A percentile compares a stretch with the other conserved stretches of the same genome.
These are phyloP conservation scores for Thalassaphorura encarpata DNA, from an alignment of 1,140 invertebrate genomes.

Conservation along the genomic window DNA sequence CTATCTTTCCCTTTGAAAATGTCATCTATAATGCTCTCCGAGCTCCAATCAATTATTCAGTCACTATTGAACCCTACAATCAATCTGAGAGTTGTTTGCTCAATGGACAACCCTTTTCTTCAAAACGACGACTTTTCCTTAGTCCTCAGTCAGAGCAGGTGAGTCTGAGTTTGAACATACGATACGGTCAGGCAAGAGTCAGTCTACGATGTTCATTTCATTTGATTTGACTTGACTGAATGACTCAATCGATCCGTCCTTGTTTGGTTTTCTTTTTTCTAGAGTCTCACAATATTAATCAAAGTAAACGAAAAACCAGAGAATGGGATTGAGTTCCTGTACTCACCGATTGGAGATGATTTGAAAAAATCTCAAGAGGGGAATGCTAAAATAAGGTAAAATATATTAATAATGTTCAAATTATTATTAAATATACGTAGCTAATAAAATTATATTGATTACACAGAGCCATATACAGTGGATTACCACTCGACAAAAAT, in stretches of 20 bases:
- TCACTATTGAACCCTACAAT: not conserved
- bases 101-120: no score
- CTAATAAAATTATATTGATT: no score
- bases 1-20: not conserved
- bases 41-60: not conserved
- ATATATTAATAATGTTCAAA: no score
- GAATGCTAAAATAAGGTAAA: constrained; percentile 3
- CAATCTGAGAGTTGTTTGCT: not conserved
- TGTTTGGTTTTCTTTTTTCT: not conserved
- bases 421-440: no score
- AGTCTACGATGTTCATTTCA: not conserved
- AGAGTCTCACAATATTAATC: not conserved
- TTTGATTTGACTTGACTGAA: not conserved
- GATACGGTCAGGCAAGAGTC: no score
- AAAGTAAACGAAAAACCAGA: not conserved
- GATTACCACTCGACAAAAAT: no score
- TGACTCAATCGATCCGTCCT: not conserved
- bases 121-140: not conserved
- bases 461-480: no score
- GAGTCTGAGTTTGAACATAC: no score
- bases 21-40: not conserved
- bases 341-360: not conserved
- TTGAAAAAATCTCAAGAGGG: not conserved
- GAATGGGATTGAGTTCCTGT: not conserved
- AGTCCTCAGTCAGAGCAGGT: not conserved